Evolutionary conservation across 1,140 invertebrate genomes (phyloP), one percentile per base, ranked within the genome.

Genomic region (Papilio glaucus): DNA sequence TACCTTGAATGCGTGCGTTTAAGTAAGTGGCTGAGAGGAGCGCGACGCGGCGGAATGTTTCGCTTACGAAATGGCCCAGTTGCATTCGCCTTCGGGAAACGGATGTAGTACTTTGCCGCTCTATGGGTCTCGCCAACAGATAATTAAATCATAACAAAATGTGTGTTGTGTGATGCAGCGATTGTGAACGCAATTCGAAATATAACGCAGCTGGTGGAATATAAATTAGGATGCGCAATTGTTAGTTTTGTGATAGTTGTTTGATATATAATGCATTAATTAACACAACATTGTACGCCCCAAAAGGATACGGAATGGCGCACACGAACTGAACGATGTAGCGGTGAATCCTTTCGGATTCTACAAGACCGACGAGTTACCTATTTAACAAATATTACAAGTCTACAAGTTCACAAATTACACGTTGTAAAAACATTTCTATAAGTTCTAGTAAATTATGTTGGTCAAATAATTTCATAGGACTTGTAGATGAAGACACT

Each of bases 71-170:
- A 45, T 68, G 65, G 65, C 65, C 65, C 67, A 69, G 42, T 69
- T 69, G 67, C 67, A 69, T 71, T 76, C 57, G 77, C 75, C 77
- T 82, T 79, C 72, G 75, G 82, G 82, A 85, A 81, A 82, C 78
- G 82, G 84, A 83, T 82, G 77, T 77, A 57, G 72, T 49, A 69
- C 18, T 68, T 67, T 71, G 41, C 73, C 61, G 61, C 61, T 72
- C 74, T 74, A 76, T 76, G 67, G 70, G 73, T 65, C 45, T 71
- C 69, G 71, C 69, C 53, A 61, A 65, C 73, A 62, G 42, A 53
- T 79, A 82, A 83, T 81, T 79, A 83, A 79, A 77, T 75, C 72
- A 75, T 76, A 74, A 80, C 61, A 42, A 63, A 74, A 49, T 75
- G 70, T 49, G 67, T 75, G 73, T 39, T 68, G n/a, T n/a, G n/a